Percentiles rank a stretch among this genome's conserved stretches.
Evolutionary conservation across 2,888 invertebrate genomes (phyloP).

Genomic region (Drosophila mulleri): DNA sequence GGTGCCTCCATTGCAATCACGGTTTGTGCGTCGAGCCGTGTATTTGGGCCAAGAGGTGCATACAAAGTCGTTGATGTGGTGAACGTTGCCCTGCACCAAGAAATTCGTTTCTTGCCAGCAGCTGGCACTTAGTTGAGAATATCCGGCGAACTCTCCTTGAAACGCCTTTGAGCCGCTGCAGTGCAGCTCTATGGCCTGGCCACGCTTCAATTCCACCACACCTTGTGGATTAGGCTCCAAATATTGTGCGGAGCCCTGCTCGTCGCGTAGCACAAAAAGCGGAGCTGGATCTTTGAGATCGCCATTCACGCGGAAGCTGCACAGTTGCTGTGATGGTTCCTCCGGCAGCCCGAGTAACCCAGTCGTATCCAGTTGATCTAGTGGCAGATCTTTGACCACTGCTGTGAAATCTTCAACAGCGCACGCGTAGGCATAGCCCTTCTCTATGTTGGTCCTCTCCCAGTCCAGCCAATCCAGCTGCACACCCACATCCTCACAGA

Average conservation of each 20-base stretch:
- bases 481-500: constrained; percentile 70
- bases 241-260: constrained; percentile 44
- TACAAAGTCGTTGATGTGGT: constrained; percentile 78
- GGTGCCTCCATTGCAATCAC: constrained; percentile 78
- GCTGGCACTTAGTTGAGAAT: constrained; percentile 63
- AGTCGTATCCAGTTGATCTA: constrained; percentile 50
- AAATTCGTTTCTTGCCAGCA: constrained; percentile 75
- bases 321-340: constrained; percentile 6
- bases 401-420: constrained; percentile 63
- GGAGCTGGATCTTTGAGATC: constrained; percentile 86
- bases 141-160: constrained; percentile 53
- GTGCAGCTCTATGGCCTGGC: constrained; percentile 60
- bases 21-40: constrained; percentile 73
- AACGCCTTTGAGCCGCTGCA: constrained; percentile 55
- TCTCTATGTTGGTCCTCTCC: constrained; percentile 48
- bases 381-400: constrained; percentile 60
- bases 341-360: constrained; percentile 53
- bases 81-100: constrained; percentile 62
- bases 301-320: constrained; percentile 65
- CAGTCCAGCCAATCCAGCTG: constrained; percentile 69
- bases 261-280: constrained; percentile 85
- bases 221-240: constrained; percentile 63
- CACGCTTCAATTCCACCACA: constrained; percentile 48
- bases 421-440: constrained; percentile 74
- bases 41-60: constrained; percentile 80